Percentiles rank a stretch among this genome's conserved stretches.
These are phyloP conservation scores for Prinia subflava DNA, from an alignment of 2,113 vertebrate species.

Conservation along the genomic window DNA sequence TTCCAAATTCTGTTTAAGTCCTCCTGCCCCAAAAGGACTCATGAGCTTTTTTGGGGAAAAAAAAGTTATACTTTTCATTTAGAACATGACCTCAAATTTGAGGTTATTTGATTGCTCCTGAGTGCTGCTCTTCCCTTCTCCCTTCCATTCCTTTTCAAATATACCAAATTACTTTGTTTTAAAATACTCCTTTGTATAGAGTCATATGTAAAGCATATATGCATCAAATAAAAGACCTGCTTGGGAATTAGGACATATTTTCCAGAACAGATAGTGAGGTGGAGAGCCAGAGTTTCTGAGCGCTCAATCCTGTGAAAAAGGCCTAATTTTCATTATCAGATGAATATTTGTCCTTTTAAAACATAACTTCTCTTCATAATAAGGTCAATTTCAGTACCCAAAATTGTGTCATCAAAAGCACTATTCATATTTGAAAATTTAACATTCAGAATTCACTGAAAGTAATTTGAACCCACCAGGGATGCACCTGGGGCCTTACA, in stretches of 20 bases:
- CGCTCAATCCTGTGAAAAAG: neutral
- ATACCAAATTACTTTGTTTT: slow-evolving; percentile 23
- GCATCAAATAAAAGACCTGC: slow-evolving; percentile 5
- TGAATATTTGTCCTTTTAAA: slow-evolving; percentile 17
- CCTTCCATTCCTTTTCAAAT: neutral
- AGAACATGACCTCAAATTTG: neutral
- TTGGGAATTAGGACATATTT: slow-evolving; percentile 20
- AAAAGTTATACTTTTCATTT: neutral
- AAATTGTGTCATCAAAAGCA: slow-evolving; percentile 22
- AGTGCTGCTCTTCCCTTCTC: neutral
- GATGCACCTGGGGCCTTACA: neutral
- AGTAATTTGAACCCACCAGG: neutral
- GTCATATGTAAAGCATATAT: neutral
- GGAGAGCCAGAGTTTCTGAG: neutral
- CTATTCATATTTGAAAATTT: neutral
- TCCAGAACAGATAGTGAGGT: neutral
- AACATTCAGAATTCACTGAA: slow-evolving; percentile 12
- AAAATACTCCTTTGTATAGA: neutral
- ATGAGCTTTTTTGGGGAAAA: neutral
- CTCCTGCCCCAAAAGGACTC: neutral
- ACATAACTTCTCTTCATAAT: neutral
- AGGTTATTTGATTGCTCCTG: neutral
- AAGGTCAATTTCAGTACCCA: neutral
- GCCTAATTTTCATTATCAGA: slow-evolving; percentile 4
- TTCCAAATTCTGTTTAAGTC: neutral